A percentile compares a stretch with the other conserved stretches of the same genome.
These are phyloP conservation scores for Borostomias antarcticus DNA, from an alignment of 2,797 vertebrate species.

Conservation along the genomic window DNA sequence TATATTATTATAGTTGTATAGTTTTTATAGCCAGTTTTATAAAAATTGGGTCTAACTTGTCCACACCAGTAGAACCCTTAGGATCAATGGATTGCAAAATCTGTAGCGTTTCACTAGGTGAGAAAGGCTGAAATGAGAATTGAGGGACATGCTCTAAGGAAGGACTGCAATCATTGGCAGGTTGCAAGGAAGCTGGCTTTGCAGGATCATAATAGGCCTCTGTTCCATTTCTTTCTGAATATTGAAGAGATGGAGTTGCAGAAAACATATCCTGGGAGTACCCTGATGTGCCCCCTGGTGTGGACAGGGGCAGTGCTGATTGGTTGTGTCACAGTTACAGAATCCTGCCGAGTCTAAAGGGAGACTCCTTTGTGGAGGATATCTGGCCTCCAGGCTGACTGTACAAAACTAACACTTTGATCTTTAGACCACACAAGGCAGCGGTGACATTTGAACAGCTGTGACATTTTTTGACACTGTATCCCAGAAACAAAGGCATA, in stretches of 20 bases:
- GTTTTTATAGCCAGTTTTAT: too few species aligned
- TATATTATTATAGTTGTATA: too few species aligned
- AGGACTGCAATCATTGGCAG: too few species aligned
- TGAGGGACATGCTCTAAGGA: too few species aligned
- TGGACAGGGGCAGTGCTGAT: conserved; percentile 25
- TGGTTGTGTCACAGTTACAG: conserved; percentile 35
- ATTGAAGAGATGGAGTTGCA: conserved; percentile 9
- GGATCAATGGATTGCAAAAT: too few species aligned
- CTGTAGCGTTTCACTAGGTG: too few species aligned
- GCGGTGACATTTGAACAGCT: conserved; percentile 56
- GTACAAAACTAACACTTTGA: conserved; percentile 56
- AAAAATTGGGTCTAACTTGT: too few species aligned
- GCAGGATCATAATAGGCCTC: too few species aligned
- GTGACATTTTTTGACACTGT: conserved; percentile 45
- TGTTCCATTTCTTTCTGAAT: background rate
- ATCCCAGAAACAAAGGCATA: conserved; percentile 21
- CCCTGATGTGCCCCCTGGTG: background rate
- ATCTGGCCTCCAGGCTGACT: conserved; percentile 44
- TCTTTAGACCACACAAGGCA: conserved; percentile 48
- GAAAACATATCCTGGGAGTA: background rate
- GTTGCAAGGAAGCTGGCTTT: too few species aligned
- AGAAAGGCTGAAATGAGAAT: too few species aligned
- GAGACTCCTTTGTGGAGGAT: conserved; percentile 43
- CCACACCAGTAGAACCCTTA: too few species aligned
- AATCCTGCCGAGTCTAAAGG: conserved; percentile 36